phyloP scores from a whole-genome alignment of 2,888 invertebrate species.

The Zootermopsis nevadensis region DNA sequence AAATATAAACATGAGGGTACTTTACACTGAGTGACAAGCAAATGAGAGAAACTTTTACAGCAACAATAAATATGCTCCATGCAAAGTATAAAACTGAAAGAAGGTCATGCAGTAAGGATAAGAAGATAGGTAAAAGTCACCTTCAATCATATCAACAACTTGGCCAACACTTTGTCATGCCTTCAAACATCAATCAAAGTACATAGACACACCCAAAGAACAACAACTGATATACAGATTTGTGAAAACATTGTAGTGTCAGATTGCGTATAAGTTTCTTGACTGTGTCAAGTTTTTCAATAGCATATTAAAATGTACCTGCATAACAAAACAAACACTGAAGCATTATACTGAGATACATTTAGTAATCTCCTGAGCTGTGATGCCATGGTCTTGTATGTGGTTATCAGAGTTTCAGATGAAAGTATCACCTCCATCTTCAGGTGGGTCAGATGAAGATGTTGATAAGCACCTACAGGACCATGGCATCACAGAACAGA shows the following conservation, averaged over 20 bases:
- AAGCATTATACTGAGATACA: background rate
- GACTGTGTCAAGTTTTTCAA: background rate
- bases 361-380: background rate
- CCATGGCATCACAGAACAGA: too few species aligned
- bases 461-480: too few species aligned
- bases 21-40: slow-evolving; percentile 34
- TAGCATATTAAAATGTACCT: background rate
- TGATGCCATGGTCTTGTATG: too few species aligned
- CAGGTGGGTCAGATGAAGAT: too few species aligned
- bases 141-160: slow-evolving; percentile 43
- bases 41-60: background rate
- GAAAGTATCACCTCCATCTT: too few species aligned
- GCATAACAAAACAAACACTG: background rate
- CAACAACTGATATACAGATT: background rate
- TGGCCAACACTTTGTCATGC: slow-evolving; percentile 39
- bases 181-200: slow-evolving; percentile 34
- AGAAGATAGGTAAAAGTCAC: slow-evolving; percentile 40
- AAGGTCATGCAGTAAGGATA: slow-evolving; percentile 37
- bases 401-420: too few species aligned
- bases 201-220: slow-evolving; percentile 23
- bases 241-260: background rate
- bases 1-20: slow-evolving; percentile 27
- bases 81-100: background rate
- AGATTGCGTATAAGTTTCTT: background rate
- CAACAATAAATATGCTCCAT: background rate